Percentiles rank a stretch among this genome's conserved stretches.
phyloP scores from a whole-genome alignment of 2,113 vertebrate genomes.

The Oreocharis arfaki region DNA sequence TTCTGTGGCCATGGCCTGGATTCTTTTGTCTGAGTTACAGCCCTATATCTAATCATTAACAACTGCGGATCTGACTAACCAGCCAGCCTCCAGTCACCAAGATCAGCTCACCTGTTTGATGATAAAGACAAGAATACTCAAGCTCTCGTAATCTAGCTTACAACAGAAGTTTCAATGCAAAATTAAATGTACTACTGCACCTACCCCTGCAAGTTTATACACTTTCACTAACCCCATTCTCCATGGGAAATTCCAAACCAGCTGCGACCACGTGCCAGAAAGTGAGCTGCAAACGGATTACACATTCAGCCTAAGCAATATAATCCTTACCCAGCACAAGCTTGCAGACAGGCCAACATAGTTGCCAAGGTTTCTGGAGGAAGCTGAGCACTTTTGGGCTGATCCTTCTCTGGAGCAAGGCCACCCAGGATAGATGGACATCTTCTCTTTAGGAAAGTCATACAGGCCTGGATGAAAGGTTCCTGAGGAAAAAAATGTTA shows the following conservation, averaged over 20 bases:
- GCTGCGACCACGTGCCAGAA: not conserved
- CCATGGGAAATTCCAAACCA: not conserved
- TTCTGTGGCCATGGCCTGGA: not conserved
- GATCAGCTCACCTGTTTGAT: not conserved
- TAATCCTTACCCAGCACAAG: conserved; percentile 89
- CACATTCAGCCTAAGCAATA: not conserved
- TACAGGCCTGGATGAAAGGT: conserved; percentile 97
- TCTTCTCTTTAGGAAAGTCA: conserved; percentile 97
- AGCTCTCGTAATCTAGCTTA: not conserved
- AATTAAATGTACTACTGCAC: not conserved
- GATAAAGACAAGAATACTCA: not conserved
- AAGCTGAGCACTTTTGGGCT: conserved; percentile 97
- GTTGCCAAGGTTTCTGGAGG: conserved; percentile 96
- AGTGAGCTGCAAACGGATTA: not conserved
- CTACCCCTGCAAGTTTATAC: not conserved
- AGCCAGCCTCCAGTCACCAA: not conserved
- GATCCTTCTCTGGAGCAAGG: conserved; percentile 96
- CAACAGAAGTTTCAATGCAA: not conserved
- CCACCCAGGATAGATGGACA: conserved; percentile 98
- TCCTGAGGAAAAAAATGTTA: conserved; percentile 73
- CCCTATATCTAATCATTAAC: not conserved
- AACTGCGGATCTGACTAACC: not conserved
- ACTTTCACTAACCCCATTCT: not conserved
- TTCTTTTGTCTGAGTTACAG: not conserved
- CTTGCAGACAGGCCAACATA: conserved; percentile 95